Percentiles rank a stretch among this genome's conserved stretches.
These are phyloP conservation scores for Sitobion miscanthi DNA, from an alignment of 1,140 invertebrate species.

Conservation along the genomic window DNA sequence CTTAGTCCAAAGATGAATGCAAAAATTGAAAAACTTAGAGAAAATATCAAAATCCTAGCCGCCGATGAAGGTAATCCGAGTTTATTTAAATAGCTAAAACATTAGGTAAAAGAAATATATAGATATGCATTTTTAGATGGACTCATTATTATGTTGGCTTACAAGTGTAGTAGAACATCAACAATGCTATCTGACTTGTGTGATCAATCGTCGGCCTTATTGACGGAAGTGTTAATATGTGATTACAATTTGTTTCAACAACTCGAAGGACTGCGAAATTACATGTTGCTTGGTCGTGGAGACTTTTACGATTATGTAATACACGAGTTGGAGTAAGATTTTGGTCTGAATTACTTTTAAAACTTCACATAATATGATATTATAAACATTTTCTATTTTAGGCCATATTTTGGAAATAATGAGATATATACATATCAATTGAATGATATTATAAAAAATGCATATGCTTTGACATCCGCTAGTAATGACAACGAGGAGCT, in stretches of 20 bases:
- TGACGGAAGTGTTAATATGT: not conserved
- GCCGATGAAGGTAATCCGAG: not conserved
- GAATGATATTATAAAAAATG: not conserved
- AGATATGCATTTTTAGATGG: not conserved
- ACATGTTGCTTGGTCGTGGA: conserved; percentile 21
- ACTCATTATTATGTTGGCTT: not conserved
- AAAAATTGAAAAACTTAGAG: not conserved
- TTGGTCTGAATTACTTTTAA: not conserved
- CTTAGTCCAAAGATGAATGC: not conserved
- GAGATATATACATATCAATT: conserved; percentile 2
- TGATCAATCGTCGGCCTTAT: not conserved
- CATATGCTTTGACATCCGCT: not conserved
- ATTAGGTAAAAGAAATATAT: not conserved
- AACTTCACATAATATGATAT: not conserved
- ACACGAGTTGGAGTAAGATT: not conserved
- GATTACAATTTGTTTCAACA: not conserved
- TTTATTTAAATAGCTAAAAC: not conserved
- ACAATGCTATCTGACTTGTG: not conserved
- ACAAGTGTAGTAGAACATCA: not conserved
- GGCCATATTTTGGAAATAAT: conserved; percentile 5
- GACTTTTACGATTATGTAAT: conserved; percentile 17
- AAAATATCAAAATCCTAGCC: not conserved
- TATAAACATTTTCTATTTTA: not conserved
- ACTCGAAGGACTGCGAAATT: conserved; percentile 20
- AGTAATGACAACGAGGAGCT: not conserved